Evolutionary conservation across 2,113 vertebrate species (phyloP).

Genomic region (Astatoreochromis straeleni): DNA sequence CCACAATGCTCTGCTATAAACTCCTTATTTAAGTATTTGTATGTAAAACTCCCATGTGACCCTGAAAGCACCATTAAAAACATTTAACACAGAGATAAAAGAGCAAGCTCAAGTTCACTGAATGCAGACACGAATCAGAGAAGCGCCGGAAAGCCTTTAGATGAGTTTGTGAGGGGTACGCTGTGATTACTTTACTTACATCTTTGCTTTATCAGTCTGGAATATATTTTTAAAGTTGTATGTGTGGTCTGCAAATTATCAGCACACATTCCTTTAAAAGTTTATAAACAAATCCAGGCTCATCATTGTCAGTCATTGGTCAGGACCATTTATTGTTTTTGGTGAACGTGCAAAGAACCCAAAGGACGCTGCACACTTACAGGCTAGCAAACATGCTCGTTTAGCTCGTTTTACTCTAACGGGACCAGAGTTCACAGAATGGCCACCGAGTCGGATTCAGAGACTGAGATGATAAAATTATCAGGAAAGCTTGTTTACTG

Average conservation of each 20-base stretch:
- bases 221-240: background rate
- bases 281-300: background rate
- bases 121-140: background rate
- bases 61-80: background rate
- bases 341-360: background rate
- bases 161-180: background rate
- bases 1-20: background rate
- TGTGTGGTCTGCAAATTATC: background rate
- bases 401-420: background rate
- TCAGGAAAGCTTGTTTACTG: background rate
- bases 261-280: background rate
- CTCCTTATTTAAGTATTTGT: background rate
- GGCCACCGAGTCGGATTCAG: background rate
- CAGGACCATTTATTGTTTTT: background rate
- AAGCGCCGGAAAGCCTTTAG: background rate
- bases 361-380: background rate
- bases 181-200: background rate
- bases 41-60: background rate
- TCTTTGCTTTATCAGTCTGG: background rate
- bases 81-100: background rate
- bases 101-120: background rate
- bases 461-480: background rate
- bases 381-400: background rate
- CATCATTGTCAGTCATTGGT: background rate
- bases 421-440: background rate